Percentiles rank a stretch among this genome's conserved stretches.
phyloP scores from a whole-genome alignment of 2,888 invertebrate genomes.

The Blastobasis lacticolella region DNA sequence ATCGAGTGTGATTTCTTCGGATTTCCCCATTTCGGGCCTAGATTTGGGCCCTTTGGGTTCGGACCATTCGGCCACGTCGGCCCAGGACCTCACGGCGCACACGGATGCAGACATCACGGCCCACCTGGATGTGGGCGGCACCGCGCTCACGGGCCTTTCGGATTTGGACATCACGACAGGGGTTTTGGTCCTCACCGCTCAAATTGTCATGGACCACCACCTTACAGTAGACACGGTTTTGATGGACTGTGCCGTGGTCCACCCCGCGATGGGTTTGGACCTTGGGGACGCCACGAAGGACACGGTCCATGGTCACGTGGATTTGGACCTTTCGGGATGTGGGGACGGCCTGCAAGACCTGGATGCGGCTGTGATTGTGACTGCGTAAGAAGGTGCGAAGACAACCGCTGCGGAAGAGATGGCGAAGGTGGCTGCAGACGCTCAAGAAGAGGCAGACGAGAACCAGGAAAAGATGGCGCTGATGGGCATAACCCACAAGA shows the following conservation, averaged over 20 bases:
- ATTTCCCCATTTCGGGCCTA: neutral
- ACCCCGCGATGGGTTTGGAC: neutral
- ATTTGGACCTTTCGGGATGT: neutral
- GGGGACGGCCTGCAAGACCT: slow-evolving; percentile 2
- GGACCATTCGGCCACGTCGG: neutral
- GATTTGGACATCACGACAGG: neutral
- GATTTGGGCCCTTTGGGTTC: neutral
- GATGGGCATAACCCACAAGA: neutral
- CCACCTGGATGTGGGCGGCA: neutral
- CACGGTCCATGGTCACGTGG: neutral
- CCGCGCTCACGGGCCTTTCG: neutral
- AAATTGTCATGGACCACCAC: too few relatives aligned
- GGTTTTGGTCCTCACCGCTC: neutral
- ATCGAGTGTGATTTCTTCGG: slow-evolving; percentile 1
- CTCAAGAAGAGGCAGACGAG: neutral
- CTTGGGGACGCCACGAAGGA: neutral
- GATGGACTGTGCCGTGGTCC: neutral
- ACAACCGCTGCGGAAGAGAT: neutral
- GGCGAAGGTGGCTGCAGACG: neutral
- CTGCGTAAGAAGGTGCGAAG: neutral
- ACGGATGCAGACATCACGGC: neutral
- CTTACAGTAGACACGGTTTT: neutral
- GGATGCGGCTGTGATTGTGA: neutral
- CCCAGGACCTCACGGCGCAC: neutral
- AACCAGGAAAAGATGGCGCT: neutral